A percentile compares a stretch with the other conserved stretches of the same genome.
Conservation (phyloP, 2,113 vertebrate species). For the Eurypyga helias region DNA sequence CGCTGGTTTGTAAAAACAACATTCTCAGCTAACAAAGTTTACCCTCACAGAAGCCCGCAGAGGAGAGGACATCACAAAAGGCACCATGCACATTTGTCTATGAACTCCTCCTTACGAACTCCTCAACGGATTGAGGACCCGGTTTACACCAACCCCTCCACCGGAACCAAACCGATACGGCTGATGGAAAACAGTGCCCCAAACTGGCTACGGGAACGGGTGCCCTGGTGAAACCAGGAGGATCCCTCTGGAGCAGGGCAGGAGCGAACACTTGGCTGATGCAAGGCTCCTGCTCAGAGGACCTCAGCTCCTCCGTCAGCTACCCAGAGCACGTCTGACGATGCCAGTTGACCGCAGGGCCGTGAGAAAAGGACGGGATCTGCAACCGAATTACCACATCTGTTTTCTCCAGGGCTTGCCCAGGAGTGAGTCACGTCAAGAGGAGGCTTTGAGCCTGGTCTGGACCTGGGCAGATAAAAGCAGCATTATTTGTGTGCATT, state of each 20-base stretch:
- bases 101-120: neutral
- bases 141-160: neutral
- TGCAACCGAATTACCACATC: neutral
- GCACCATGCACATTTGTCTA: neutral
- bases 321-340: neutral
- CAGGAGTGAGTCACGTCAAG: neutral
- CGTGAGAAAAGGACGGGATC: slow-evolving; percentile 16
- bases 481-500: neutral
- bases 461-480: slow-evolving; percentile 26
- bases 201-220: neutral
- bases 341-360: neutral
- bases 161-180: fast-evolving
- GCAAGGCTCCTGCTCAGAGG: neutral
- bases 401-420: slow-evolving; percentile 8
- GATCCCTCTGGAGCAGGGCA: neutral
- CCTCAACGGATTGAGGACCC: neutral
- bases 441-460: neutral
- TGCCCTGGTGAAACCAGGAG: neutral
- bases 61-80: neutral
- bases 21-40: neutral
- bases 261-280: neutral
- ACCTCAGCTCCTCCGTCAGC: neutral
- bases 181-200: neutral
- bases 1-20: neutral
- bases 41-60: neutral